Evolutionary conservation across 2,797 vertebrate genomes (phyloP).

Genomic region (Arctocebus calabarensis): DNA sequence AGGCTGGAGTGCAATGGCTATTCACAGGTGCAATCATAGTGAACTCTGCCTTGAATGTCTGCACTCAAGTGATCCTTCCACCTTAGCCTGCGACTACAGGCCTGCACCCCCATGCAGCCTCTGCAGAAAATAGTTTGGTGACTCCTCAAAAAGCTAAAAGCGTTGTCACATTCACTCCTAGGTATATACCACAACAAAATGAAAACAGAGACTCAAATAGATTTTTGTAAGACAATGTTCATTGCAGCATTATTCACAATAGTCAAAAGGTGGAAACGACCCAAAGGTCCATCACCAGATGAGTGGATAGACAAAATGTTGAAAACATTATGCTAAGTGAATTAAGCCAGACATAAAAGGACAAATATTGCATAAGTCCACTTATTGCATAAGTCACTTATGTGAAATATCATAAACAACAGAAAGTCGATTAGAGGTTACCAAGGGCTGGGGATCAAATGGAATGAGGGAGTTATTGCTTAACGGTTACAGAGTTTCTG

Average conservation of each 20-base stretch:
- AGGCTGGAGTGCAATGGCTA: neutral
- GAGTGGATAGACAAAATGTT: too few relatives aligned
- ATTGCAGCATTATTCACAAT: neutral
- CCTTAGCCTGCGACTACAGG: neutral
- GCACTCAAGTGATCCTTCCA: neutral
- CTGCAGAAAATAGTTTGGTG: neutral
- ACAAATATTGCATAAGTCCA: neutral
- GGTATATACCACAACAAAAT: neutral
- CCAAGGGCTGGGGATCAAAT: neutral
- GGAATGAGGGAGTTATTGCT: neutral
- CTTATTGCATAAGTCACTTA: too few relatives aligned
- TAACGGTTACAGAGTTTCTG: neutral
- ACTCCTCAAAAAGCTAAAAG: neutral
- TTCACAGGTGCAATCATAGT: neutral
- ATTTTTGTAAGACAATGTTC: neutral
- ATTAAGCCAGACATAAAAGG: neutral
- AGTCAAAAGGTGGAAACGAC: neutral
- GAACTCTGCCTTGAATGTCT: neutral
- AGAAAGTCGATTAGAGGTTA: neutral
- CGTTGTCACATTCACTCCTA: neutral
- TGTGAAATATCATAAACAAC: neutral
- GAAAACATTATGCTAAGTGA: neutral
- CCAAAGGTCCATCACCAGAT: too few relatives aligned
- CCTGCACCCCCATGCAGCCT: neutral
- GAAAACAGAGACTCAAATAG: neutral